phyloP scores from a whole-genome alignment of 2,797 vertebrate species.

The Myoxocephalus aenaeus region DNA sequence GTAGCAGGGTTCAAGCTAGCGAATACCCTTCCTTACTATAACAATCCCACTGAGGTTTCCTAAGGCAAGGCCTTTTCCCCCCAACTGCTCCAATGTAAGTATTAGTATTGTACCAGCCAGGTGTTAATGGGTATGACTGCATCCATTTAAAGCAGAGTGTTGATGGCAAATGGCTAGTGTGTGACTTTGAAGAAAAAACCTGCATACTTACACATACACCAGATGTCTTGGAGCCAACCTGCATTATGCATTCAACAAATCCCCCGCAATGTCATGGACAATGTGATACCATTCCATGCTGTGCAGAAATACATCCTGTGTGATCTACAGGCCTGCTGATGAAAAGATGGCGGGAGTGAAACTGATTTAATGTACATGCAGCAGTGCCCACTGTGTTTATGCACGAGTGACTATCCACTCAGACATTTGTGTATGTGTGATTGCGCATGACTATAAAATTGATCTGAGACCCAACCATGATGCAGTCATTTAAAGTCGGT shows the following conservation, averaged over 20 bases:
- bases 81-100: slow-evolving; percentile 17
- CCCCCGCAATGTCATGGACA: slow-evolving; percentile 28
- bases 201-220: slow-evolving; percentile 16
- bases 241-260: slow-evolving; percentile 44
- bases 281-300: slow-evolving; percentile 42
- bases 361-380: slow-evolving; percentile 55
- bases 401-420: slow-evolving; percentile 37
- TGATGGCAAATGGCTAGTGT: slow-evolving; percentile 9
- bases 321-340: slow-evolving; percentile 49
- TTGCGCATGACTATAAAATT: neutral
- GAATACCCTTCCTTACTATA: slow-evolving; percentile 3
- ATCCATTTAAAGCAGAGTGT: slow-evolving; percentile 1
- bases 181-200: neutral
- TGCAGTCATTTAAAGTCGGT: slow-evolving; percentile 20
- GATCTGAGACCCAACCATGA: slow-evolving; percentile 15
- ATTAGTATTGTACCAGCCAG: slow-evolving; percentile 12
- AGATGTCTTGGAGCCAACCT: slow-evolving; percentile 30
- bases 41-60: slow-evolving; percentile 14
- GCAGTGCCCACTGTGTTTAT: slow-evolving; percentile 42
- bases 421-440: neutral
- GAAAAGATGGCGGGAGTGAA: slow-evolving; percentile 52
- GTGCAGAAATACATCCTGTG: slow-evolving; percentile 34
- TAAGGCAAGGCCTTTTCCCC: slow-evolving; percentile 11
- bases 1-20: slow-evolving; percentile 30
- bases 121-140: slow-evolving; percentile 9